phyloP scores from a whole-genome alignment of 2,113 vertebrate genomes.

The Pandion haliaetus region DNA sequence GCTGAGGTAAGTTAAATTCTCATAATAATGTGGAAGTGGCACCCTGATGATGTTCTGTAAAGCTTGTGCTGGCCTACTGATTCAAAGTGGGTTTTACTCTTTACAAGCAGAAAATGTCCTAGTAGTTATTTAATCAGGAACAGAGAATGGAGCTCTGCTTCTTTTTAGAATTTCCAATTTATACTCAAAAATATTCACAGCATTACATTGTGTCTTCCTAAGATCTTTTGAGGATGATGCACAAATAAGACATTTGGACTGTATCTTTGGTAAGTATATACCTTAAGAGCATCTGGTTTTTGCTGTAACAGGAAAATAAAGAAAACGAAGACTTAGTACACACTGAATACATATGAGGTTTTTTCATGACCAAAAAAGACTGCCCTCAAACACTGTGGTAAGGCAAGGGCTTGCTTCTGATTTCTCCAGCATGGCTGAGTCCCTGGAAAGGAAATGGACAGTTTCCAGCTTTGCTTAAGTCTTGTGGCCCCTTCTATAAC shows the following conservation, averaged over 20 bases:
- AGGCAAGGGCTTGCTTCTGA: conserved; percentile 5
- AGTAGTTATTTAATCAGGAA: background rate
- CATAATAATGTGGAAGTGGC: background rate
- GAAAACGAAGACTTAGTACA: background rate
- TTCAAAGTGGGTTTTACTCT: background rate
- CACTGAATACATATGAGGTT: background rate
- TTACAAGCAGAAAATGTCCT: background rate
- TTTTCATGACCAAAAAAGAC: background rate
- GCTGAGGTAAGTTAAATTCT: background rate
- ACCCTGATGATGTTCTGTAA: background rate
- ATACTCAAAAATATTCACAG: background rate
- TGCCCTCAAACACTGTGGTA: background rate
- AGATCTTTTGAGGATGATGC: background rate
- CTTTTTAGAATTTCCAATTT: background rate
- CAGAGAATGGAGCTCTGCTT: background rate
- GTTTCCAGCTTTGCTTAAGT: background rate
- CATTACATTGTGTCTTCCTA: background rate
- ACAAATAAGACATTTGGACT: background rate
- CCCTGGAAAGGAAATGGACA: background rate
- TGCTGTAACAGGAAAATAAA: background rate
- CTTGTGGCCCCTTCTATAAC: background rate
- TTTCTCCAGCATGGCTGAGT: background rate
- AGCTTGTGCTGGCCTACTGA: background rate
- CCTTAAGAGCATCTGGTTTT: background rate
- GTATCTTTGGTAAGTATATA: background rate